Conservation (phyloP, 1,140 invertebrate species). For the Drosophila seguyi region DNA sequence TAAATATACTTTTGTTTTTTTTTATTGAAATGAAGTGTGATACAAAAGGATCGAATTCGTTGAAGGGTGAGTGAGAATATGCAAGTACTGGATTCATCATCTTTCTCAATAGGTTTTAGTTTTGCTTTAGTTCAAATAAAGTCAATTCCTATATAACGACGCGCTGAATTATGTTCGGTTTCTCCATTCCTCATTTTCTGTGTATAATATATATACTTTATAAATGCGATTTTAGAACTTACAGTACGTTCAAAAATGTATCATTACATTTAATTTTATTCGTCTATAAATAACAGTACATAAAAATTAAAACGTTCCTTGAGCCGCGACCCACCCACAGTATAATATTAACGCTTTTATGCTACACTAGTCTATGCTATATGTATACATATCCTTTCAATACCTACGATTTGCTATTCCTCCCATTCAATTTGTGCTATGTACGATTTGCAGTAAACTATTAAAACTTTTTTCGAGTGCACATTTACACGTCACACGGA, state of each 20-base stretch:
- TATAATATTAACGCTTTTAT: constrained; percentile 63
- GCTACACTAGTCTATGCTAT: constrained; percentile 68
- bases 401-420: constrained; percentile 71
- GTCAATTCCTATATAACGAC: constrained; percentile 81
- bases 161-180: constrained; percentile 55
- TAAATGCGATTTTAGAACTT: constrained; percentile 84
- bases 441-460: constrained; percentile 75
- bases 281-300: constrained; percentile 70
- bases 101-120: constrained; percentile 40
- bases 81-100: constrained; percentile 36
- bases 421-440: constrained; percentile 69
- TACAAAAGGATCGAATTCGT: constrained; percentile 24
- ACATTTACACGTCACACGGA: constrained; percentile 35
- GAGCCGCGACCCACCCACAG: constrained; percentile 51
- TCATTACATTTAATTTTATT: constrained; percentile 52
- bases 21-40: constrained; percentile 24
- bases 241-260: constrained; percentile 80
- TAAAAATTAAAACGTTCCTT: constrained; percentile 75
- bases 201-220: constrained; percentile 70
- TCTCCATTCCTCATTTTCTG: constrained; percentile 35
- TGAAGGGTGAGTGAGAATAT: constrained; percentile 21
- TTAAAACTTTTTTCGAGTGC: constrained; percentile 72
- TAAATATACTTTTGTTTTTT: background rate
- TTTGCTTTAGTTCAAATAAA: constrained; percentile 53
- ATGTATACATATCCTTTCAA: constrained; percentile 54